These are phyloP conservation scores for Andrena flavipes DNA, from an alignment of 2,888 invertebrate genomes.

Conservation along the genomic window DNA sequence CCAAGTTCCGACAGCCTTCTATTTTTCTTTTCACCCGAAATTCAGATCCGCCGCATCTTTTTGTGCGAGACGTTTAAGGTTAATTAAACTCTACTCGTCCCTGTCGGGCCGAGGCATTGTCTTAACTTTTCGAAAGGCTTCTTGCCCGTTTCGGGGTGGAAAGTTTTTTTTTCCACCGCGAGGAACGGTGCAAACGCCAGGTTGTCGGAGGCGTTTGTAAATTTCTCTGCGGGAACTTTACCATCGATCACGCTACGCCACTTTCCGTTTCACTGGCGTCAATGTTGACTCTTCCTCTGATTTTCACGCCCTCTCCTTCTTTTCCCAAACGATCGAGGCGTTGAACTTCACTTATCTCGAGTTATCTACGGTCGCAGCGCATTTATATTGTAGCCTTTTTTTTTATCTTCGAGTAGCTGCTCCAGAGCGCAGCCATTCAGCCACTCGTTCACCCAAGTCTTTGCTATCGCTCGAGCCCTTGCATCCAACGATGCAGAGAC, in stretches of 20 bases:
- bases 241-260: not conserved
- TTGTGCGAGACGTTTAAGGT: conserved; percentile 40
- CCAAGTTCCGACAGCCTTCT: conserved; percentile 26
- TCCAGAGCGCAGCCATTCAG: too few relatives aligned
- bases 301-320: not conserved
- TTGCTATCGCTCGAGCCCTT: not conserved
- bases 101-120: conserved; percentile 21
- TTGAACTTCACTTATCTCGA: conserved; percentile 6
- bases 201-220: conserved; percentile 3
- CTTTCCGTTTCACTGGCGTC: not conserved
- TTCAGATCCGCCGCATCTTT: conserved; percentile 38
- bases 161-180: not conserved
- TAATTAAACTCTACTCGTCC: conserved; percentile 46
- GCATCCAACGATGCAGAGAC: not conserved
- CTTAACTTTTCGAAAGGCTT: conserved; percentile 1
- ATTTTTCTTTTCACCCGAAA: conserved; percentile 15
- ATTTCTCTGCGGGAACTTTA: conserved; percentile 3
- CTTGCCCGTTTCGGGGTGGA: conserved; percentile 13
- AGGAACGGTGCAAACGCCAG: not conserved
- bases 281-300: not conserved
- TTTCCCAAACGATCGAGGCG: conserved; percentile 1
- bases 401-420: not conserved
- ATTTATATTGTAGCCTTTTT: conserved; percentile 5
- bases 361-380: conserved; percentile 13
- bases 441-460: too few relatives aligned